phyloP scores from a whole-genome alignment of 2,888 invertebrate species.

The Heliothis peltigera region DNA sequence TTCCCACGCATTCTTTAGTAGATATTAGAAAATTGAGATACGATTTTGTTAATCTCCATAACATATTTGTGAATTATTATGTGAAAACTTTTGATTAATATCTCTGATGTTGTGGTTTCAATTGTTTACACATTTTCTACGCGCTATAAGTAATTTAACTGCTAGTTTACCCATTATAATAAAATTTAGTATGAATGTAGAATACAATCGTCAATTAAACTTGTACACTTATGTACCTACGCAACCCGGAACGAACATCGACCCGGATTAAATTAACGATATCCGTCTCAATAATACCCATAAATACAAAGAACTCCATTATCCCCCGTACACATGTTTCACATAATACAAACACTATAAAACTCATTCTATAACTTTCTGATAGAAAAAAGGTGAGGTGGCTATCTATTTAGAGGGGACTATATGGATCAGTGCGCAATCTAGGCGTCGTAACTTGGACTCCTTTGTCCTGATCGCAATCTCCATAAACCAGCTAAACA shows the following conservation, averaged over 20 bases:
- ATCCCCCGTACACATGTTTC: conserved; percentile 23
- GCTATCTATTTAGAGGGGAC: conserved; percentile 72
- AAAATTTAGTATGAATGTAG: conserved; percentile 5
- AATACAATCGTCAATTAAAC: conserved; percentile 27
- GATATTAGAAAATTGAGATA: conserved; percentile 29
- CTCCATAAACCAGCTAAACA: conserved; percentile 89
- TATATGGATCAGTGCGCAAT: conserved; percentile 82
- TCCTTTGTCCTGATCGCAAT: conserved; percentile 88
- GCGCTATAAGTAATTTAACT: not conserved
- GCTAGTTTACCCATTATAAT: conserved; percentile 17
- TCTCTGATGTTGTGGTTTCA: not conserved
- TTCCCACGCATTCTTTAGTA: conserved; percentile 42
- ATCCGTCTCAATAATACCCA: conserved; percentile 27
- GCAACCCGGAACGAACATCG: not conserved
- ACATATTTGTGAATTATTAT: not conserved
- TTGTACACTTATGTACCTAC: conserved; percentile 5
- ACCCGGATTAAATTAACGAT: conserved; percentile 33
- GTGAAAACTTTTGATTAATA: not conserved
- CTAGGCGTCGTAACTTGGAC: conserved; percentile 83
- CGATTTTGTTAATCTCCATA: conserved; percentile 1
- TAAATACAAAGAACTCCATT: conserved; percentile 41
- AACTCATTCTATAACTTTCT: conserved; percentile 68
- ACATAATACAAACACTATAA: conserved; percentile 55
- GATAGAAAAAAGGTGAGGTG: conserved; percentile 68
- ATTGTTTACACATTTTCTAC: conserved; percentile 5